Conservation (phyloP, 2,113 vertebrate species). For the Thamnaconus septentrionalis region DNA sequence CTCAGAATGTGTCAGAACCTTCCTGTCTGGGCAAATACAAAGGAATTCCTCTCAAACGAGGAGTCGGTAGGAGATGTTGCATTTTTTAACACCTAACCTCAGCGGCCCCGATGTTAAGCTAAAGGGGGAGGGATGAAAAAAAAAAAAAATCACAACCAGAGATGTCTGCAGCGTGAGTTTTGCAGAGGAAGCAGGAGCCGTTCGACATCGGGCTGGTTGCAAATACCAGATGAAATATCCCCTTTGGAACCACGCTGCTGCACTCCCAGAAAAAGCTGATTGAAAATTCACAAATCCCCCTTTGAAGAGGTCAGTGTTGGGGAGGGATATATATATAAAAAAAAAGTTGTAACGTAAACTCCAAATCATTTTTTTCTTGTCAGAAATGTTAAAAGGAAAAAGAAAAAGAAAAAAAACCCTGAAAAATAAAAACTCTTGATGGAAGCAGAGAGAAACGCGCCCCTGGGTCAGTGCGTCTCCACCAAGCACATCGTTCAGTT, state of each 20-base stretch:
- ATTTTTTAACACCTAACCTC: slow-evolving; percentile 1
- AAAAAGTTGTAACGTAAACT: background rate
- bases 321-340: background rate
- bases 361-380: no score
- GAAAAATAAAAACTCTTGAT: background rate
- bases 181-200: slow-evolving; percentile 6
- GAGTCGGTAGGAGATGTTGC: background rate
- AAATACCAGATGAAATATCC: background rate
- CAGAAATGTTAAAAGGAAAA: no score
- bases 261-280: background rate
- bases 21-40: no score
- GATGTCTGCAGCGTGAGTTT: slow-evolving; percentile 2
- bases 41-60: background rate
- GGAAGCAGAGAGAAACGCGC: background rate
- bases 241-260: background rate
- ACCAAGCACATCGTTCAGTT: background rate
- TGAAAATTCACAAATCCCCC: slow-evolving; percentile 1
- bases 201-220: background rate
- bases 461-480: background rate
- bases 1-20: no score
- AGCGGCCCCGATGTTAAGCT: slow-evolving; percentile 8
- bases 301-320: background rate
- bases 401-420: no score
- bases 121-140: background rate
- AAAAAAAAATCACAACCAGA: background rate